phyloP scores from a whole-genome alignment of 2,888 invertebrate species.

The Amblyjoppa fuscipennis region DNA sequence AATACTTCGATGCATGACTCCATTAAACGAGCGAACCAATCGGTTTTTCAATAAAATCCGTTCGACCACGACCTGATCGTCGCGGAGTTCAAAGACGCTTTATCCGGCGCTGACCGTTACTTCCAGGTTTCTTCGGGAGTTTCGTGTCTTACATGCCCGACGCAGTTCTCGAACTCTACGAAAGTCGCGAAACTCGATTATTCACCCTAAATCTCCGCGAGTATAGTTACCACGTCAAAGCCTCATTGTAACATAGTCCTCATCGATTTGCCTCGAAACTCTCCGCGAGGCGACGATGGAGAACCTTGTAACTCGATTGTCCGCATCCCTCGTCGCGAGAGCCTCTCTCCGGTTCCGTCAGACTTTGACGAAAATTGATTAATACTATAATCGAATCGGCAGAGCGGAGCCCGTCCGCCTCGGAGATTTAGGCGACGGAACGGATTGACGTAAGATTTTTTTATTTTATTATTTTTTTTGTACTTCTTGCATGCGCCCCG shows the following conservation, averaged over 20 bases:
- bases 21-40: background rate
- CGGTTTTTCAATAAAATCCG: slow-evolving; percentile 1
- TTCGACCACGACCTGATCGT: background rate
- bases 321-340: slow-evolving; percentile 57
- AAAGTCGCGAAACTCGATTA: slow-evolving; percentile 37
- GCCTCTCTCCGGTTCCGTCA: slow-evolving; percentile 38
- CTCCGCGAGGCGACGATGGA: slow-evolving; percentile 47
- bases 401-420: slow-evolving; percentile 49
- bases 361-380: slow-evolving; percentile 68
- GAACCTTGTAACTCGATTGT: slow-evolving; percentile 59
- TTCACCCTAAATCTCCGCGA: slow-evolving; percentile 30
- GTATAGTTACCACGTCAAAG: slow-evolving; percentile 14
- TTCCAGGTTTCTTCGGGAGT: background rate
- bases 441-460: slow-evolving; percentile 49
- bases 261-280: slow-evolving; percentile 60
- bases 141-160: background rate
- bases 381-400: slow-evolving; percentile 66
- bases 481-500: background rate
- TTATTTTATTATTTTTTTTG: background rate
- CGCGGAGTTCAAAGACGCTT: background rate
- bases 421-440: slow-evolving; percentile 60
- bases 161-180: background rate
- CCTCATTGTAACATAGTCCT: slow-evolving; percentile 53
- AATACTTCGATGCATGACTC: background rate
- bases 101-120: background rate